Conservation (phyloP, 2,888 invertebrate species). For the Rhagium mordax region DNA sequence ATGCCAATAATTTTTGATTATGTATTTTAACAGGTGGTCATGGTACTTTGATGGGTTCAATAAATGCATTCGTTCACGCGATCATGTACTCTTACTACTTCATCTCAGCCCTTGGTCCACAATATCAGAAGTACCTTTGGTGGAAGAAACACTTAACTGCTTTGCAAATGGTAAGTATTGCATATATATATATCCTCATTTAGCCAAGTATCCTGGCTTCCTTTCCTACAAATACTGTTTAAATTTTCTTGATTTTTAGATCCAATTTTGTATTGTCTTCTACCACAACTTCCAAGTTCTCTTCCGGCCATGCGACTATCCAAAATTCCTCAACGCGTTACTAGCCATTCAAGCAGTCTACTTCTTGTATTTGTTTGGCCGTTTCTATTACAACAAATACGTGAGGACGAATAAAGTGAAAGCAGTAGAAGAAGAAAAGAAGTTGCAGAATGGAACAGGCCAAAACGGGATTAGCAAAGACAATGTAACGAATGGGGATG, state of each 20-base stretch:
- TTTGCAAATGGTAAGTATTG: conserved; percentile 87
- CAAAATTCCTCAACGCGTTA: conserved; percentile 78
- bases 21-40: conserved; percentile 78
- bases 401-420: conserved; percentile 61
- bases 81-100: conserved; percentile 96
- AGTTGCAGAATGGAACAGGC: conserved; percentile 4
- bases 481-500: conserved; percentile 25
- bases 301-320: conserved; percentile 80
- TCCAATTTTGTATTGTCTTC: conserved; percentile 84
- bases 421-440: neutral
- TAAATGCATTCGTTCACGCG: conserved; percentile 96
- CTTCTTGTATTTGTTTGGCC: conserved; percentile 85
- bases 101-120: conserved; percentile 90
- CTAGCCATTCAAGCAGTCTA: conserved; percentile 78
- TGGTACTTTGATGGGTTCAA: conserved; percentile 84
- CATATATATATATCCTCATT: no score
- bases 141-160: conserved; percentile 96
- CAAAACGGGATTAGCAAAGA: conserved; percentile 12
- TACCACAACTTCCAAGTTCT: conserved; percentile 78
- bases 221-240: neutral
- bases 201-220: no score
- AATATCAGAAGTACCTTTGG: conserved; percentile 90
- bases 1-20: conserved; percentile 16
- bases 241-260: conserved; percentile 69
- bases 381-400: conserved; percentile 82